Conservation (phyloP, 2,113 vertebrate species). For the Garra rufa region DNA sequence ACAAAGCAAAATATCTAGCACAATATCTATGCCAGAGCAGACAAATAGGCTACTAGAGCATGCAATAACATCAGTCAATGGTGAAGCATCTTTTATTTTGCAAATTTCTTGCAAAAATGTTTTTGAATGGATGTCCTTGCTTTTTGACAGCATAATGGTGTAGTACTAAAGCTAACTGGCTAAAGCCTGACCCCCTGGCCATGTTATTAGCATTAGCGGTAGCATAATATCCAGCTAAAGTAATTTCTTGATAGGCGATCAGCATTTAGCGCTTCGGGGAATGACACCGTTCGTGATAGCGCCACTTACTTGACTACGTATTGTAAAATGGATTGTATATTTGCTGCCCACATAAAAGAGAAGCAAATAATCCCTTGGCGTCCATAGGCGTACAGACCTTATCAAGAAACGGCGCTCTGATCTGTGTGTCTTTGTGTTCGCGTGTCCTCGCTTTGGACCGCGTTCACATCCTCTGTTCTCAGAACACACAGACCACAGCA, state of each 20-base stretch:
- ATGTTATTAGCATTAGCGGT: neutral
- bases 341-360: constrained; percentile 40
- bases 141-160: constrained; percentile 3
- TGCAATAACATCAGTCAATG: neutral
- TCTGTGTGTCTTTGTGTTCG: constrained; percentile 40
- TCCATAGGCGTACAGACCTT: constrained; percentile 16
- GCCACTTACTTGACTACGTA: constrained; percentile 24
- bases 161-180: neutral
- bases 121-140: neutral
- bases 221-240: constrained; percentile 18
- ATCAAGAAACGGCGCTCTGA: constrained; percentile 31
- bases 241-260: constrained; percentile 3
- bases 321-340: constrained; percentile 29
- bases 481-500: constrained; percentile 49
- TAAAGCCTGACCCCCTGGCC: constrained; percentile 10
- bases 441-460: constrained; percentile 40
- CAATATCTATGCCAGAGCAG: neutral
- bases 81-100: neutral
- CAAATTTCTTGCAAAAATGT: neutral
- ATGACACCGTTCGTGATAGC: neutral
- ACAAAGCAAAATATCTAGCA: too few relatives aligned
- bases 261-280: neutral
- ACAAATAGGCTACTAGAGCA: neutral
- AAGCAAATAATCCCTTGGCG: constrained; percentile 34
- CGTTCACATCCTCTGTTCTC: constrained; percentile 45